These are phyloP conservation scores for Himantopus leucocephalus DNA, from an alignment of 2,113 vertebrate species.

Conservation along the genomic window DNA sequence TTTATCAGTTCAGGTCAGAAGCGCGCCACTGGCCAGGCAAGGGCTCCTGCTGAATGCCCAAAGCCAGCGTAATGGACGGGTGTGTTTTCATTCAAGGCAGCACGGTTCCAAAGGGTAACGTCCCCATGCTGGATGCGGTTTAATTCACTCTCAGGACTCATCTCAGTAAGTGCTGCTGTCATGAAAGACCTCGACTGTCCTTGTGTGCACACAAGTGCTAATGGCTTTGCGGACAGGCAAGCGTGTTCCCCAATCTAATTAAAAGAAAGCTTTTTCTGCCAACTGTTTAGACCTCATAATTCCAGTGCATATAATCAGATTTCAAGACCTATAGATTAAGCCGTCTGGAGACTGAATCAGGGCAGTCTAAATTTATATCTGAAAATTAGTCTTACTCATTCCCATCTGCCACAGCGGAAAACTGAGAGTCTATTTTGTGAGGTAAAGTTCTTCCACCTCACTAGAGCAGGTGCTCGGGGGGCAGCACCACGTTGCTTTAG, in stretches of 20 bases:
- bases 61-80: accelerated
- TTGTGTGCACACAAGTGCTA: not conserved
- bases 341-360: not conserved
- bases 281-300: slow-evolving; percentile 15
- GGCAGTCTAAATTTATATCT: slow-evolving; percentile 11
- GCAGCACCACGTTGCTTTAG: not conserved
- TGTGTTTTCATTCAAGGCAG: not conserved
- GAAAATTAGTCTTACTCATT: slow-evolving; percentile 50
- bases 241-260: not conserved
- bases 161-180: not conserved
- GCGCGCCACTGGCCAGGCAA: accelerated
- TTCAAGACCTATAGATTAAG: slow-evolving; percentile 23
- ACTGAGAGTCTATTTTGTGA: not conserved
- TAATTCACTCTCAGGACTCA: not conserved
- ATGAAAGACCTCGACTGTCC: not conserved
- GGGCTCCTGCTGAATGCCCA: not conserved
- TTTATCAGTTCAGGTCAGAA: not conserved
- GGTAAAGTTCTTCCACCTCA: not conserved
- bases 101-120: not conserved
- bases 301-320: slow-evolving; percentile 20
- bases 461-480: not conserved
- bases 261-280: slow-evolving; percentile 38
- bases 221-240: not conserved
- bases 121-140: not conserved
- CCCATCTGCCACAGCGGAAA: not conserved